Base-by-base conservation (phyloP, 2,888 invertebrate species). In the Chironomus tentans region DNA sequence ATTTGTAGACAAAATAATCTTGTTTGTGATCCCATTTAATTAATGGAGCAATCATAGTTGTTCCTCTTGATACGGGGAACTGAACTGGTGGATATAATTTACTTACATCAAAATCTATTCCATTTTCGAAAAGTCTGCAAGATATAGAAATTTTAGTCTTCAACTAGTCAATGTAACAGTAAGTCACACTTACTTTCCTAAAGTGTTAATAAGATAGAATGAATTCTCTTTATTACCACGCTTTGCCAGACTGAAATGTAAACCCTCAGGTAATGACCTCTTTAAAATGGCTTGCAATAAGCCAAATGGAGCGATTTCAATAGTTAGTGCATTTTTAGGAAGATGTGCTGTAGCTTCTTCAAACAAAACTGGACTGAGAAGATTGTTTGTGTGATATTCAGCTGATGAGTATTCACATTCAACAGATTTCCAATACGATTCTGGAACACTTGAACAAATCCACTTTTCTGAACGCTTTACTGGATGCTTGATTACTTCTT, bases 381-480 rank as follows among this genome's bases (percentile, higher is more conserved):
- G 85, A 82, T 95, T 96, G 81, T 94, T 94, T 1, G 92, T 91
- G 81, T 94, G 94, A 82, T 97, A 97, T 79, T 94, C 94, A 2
- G 96, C 92, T 0, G 94, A 94, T 86, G 72, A 83, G 2, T 87
- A 82, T 78, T 87, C 84, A 0, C 91, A 89, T 68, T 87, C 84
- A 0, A 88, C 83, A 0, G 88, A 86, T 76, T 87, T 87, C 93
- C 93, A 93, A 72, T 88, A 83, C 0, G 84, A 81, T 76, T 86
- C 85, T 0, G 91, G 90, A 2, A 93, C 86, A 0, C 94, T 94
- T 0, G 92, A 90, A 76, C 92, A 92, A 38, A 94, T 82, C 95
- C 95, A 95, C 76, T 89, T 88, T 0, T 85, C 81, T 0, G 91
- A 89, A 18, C 94, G 86, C 1, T 84, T 82, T 79, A 89, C 90